Percentiles rank a stretch among this genome's conserved stretches.
Evolutionary conservation across 2,888 invertebrate species (phyloP).

Genomic region (Lasioglossum vierecki): DNA sequence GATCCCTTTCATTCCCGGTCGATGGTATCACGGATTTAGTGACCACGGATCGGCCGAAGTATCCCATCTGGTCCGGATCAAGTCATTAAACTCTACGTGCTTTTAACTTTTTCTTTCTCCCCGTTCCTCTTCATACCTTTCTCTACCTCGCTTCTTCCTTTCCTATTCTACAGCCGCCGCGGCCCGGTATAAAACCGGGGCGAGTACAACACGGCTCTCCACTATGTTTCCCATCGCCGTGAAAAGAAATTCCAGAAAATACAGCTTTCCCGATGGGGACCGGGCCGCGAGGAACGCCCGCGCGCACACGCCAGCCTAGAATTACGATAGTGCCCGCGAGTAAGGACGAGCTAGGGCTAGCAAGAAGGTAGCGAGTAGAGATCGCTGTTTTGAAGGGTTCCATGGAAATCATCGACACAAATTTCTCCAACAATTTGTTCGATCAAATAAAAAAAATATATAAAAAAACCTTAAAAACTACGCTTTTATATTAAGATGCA

Average conservation of each 20-base stretch:
- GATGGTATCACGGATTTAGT: slow-evolving; percentile 54
- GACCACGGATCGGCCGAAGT: slow-evolving; percentile 41
- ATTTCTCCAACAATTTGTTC: too few relatives aligned
- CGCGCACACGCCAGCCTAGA: neutral
- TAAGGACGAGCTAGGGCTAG: neutral
- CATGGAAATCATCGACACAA: too few relatives aligned
- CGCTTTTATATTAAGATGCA: too few relatives aligned
- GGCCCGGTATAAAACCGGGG: slow-evolving; percentile 9
- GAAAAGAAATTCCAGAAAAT: slow-evolving; percentile 46
- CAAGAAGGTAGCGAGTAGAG: too few relatives aligned
- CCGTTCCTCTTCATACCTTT: neutral
- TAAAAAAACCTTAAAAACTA: too few relatives aligned
- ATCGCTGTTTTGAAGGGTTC: too few relatives aligned
- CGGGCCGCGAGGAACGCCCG: neutral
- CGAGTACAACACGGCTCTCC: slow-evolving; percentile 52
- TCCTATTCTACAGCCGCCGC: neutral
- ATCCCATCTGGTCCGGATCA: slow-evolving; percentile 38
- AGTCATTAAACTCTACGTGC: slow-evolving; percentile 56
- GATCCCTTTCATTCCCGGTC: slow-evolving; percentile 24
- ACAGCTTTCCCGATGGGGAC: slow-evolving; percentile 21
- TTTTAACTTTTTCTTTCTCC: slow-evolving; percentile 34
- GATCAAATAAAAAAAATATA: too few relatives aligned
- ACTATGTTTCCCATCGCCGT: slow-evolving; percentile 38
- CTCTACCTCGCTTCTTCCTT: too few relatives aligned
- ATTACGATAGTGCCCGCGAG: neutral